Base-by-base conservation (phyloP, 2,888 invertebrate genomes). In the Drosophila greeni region DNA sequence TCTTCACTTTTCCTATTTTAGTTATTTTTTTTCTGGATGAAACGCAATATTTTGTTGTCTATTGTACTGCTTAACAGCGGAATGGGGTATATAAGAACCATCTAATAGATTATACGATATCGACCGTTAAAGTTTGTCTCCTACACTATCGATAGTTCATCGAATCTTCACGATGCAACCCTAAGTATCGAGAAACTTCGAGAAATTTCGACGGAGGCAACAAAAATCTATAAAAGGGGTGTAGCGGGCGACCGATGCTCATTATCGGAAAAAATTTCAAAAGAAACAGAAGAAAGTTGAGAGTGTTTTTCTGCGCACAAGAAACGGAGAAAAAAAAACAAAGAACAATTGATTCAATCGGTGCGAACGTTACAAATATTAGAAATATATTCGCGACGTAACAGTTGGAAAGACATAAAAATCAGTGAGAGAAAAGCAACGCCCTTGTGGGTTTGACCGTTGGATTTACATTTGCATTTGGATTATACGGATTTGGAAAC, bases 181-280 rank as follows among this genome's bases (percentile, higher is more conserved):
- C 42, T 42, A 26, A 26, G 6, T 11, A 42, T 42, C 42, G 42
- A 42, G 84, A 81, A 83, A 52, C 70, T 54, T 81, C 79, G 78
- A 83, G 79, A 79, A 79, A 65, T 66, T 79, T 79, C 79, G 69
- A 75, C 58, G 64, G 62, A 64, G 72, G 70, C 73, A 69, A 64
- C 34, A 26, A 12, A 5, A 47, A 56, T 51, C 82, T 83, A 79
- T 79, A 79, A 57, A 83, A 79, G 43, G 58, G 40, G 20, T 45
- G 23, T 11, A n/a, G n/a, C 49, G 18, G 36, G 9, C 55, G 56
- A 58, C 64, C 7, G 12, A n/a, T 42, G 16, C 34, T 36, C 52
- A 42, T 42, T 64, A 39, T 64, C 48, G 49, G 42, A 49, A 33
- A 51, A 62, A 37, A 64, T 26, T 47, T 45, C 8, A 12, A 18